Evolutionary conservation across 2,113 vertebrate species (phyloP).

Genomic region (Anhinga anhinga): DNA sequence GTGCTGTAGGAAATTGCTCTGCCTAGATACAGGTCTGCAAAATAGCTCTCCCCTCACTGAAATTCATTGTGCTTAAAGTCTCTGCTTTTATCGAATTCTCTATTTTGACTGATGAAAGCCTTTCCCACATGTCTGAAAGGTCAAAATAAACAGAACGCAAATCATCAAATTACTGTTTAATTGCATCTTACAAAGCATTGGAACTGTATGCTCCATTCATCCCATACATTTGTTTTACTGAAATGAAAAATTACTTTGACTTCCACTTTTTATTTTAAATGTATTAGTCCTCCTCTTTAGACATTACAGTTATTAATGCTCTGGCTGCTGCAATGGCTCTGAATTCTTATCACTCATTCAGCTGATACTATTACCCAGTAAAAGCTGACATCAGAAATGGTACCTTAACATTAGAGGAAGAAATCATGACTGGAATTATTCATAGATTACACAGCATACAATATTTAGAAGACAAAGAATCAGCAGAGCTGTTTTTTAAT

Average conservation of each 20-base stretch:
- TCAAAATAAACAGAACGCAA: background rate
- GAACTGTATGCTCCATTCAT: conserved; percentile 6
- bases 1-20: background rate
- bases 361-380: conserved; percentile 16
- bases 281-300: conserved; percentile 32
- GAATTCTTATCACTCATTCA: conserved; percentile 58
- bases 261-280: conserved; percentile 38
- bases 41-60: background rate
- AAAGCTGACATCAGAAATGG: conserved; percentile 48
- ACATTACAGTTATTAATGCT: conserved; percentile 37
- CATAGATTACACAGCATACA: background rate
- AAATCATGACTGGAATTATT: conserved; percentile 49
- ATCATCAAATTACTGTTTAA: conserved; percentile 21
- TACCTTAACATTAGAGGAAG: conserved; percentile 19
- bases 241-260: conserved; percentile 43
- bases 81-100: background rate
- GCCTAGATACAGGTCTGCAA: background rate
- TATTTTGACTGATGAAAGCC: background rate
- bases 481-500: background rate
- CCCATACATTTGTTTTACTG: background rate
- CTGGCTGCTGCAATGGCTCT: background rate
- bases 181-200: background rate
- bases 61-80: background rate
- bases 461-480: background rate
- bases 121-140: background rate